A percentile compares a stretch with the other conserved stretches of the same genome.
These are phyloP conservation scores for Aspidapion aeneum DNA, from an alignment of 2,888 invertebrate species.

Conservation along the genomic window DNA sequence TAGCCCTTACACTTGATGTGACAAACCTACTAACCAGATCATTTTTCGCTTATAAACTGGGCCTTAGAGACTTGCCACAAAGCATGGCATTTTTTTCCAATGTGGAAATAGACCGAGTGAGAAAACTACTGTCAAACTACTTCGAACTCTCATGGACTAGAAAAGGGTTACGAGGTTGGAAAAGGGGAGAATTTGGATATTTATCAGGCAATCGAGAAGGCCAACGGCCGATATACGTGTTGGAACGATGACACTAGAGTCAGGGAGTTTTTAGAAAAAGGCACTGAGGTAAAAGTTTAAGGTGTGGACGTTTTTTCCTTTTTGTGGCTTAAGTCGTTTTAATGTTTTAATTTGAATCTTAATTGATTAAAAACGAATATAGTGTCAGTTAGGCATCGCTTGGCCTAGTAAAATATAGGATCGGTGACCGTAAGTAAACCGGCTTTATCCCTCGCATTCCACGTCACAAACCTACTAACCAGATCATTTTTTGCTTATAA, in stretches of 20 bases:
- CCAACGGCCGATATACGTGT: constrained; percentile 36
- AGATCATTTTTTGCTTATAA: constrained; percentile 84
- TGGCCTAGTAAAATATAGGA: too few species aligned
- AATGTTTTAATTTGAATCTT: too few species aligned
- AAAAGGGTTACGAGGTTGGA: constrained; percentile 76
- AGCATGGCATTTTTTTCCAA: constrained; percentile 97
- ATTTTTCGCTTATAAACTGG: constrained; percentile 85
- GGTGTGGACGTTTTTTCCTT: neutral
- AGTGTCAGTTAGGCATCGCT: too few species aligned
- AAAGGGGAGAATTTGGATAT: constrained; percentile 79
- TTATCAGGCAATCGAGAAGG: constrained; percentile 64
- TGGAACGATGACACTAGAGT: constrained; percentile 26
- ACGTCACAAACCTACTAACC: constrained; percentile 86
- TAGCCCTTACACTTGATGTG: too few species aligned
- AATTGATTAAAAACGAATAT: too few species aligned
- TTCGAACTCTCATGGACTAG: constrained; percentile 89
- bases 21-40: constrained; percentile 90
- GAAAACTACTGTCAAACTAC: constrained; percentile 83
- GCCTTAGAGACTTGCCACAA: constrained; percentile 85
- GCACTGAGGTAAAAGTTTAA: too few species aligned
- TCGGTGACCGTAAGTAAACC: too few species aligned
- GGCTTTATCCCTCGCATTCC: constrained; percentile 76
- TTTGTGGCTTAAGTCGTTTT: neutral
- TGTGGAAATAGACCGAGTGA: constrained; percentile 93
- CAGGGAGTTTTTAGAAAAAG: neutral